These are phyloP conservation scores for Archegozetes longisetosus DNA, from an alignment of 1,140 invertebrate genomes.

Conservation along the genomic window DNA sequence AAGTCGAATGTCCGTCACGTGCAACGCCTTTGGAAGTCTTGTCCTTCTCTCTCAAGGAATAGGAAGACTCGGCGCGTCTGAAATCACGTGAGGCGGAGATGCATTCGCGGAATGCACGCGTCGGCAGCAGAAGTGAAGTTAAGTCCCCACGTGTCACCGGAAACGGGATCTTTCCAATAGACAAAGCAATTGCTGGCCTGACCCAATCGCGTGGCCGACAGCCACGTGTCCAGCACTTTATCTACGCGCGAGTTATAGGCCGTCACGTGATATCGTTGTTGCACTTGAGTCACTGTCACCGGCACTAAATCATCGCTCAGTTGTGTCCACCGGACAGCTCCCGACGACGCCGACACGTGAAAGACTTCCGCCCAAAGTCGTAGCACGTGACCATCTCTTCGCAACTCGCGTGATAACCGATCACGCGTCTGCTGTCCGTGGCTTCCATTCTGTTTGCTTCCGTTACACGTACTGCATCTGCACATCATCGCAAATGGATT, in stretches of 20 bases:
- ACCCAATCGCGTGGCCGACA: slow-evolving; percentile 84
- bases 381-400: slow-evolving; percentile 15
- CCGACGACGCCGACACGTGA: slow-evolving; percentile 65
- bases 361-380: slow-evolving; percentile 93
- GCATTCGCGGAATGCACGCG: slow-evolving; percentile 93
- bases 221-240: slow-evolving; percentile 89
- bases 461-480: background rate
- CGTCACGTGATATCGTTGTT: slow-evolving; percentile 92
- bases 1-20: background rate
- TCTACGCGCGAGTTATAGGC: slow-evolving; percentile 96
- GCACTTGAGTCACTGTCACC: slow-evolving; percentile 90
- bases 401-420: background rate
- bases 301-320: slow-evolving; percentile 93
- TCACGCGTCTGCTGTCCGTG: background rate
- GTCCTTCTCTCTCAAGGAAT: background rate
- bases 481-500: background rate
- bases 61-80: slow-evolving; percentile 1
- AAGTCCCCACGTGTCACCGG: slow-evolving; percentile 93
- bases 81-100: slow-evolving; percentile 60
- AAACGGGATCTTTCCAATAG: slow-evolving; percentile 71
- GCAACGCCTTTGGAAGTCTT: slow-evolving; percentile 1
- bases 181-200: slow-evolving; percentile 96
- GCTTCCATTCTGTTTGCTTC: too few relatives aligned
- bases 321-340: slow-evolving; percentile 87
- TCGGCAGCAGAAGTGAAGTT: slow-evolving; percentile 94